Conservation (phyloP, 92 coral and sea anemone genomes). For the Palythoa heliodiscus region DNA sequence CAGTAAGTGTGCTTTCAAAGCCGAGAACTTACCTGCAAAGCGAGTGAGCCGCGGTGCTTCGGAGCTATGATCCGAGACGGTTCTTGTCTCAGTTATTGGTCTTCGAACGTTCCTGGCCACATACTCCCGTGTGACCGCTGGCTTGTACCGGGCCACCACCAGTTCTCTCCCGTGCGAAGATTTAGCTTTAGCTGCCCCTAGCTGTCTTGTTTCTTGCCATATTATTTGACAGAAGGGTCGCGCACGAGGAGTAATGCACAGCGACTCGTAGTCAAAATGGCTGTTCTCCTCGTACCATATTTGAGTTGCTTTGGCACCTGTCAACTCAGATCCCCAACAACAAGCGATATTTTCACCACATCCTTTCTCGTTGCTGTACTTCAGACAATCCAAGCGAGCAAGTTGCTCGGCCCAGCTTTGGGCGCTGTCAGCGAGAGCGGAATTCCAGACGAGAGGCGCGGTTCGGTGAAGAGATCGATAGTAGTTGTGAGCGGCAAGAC, state of each 20-base stretch:
- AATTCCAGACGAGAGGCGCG: constrained; percentile 88
- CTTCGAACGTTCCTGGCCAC: constrained; percentile 70
- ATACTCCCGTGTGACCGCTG: constrained; percentile 72
- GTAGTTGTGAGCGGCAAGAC: constrained; percentile 91
- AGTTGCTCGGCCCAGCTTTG: constrained; percentile 97
- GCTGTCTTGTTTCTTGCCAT: constrained; percentile 90
- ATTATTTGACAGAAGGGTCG: constrained; percentile 96
- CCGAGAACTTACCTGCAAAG: constrained; percentile 61
- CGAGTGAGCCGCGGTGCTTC: constrained; percentile 53
- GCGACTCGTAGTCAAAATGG: constrained; percentile 70
- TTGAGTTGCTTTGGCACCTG: constrained; percentile 85
- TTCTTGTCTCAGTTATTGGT: constrained; percentile 35
- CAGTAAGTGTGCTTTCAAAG: not conserved
- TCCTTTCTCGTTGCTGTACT: constrained; percentile 76
- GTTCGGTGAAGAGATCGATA: constrained; percentile 91
- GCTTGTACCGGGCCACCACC: constrained; percentile 91
- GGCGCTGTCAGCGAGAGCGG: constrained; percentile 90
- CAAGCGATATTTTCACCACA: constrained; percentile 88
- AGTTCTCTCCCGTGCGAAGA: constrained; percentile 88
- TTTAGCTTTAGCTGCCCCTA: constrained; percentile 89
- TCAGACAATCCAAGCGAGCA: constrained; percentile 72
- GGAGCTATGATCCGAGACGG: constrained; percentile 38
- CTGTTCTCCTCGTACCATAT: constrained; percentile 95
- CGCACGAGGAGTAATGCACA: constrained; percentile 70
- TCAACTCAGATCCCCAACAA: constrained; percentile 94